Conservation (phyloP, 2,888 invertebrate genomes). For the Trachelus troglodyta region DNA sequence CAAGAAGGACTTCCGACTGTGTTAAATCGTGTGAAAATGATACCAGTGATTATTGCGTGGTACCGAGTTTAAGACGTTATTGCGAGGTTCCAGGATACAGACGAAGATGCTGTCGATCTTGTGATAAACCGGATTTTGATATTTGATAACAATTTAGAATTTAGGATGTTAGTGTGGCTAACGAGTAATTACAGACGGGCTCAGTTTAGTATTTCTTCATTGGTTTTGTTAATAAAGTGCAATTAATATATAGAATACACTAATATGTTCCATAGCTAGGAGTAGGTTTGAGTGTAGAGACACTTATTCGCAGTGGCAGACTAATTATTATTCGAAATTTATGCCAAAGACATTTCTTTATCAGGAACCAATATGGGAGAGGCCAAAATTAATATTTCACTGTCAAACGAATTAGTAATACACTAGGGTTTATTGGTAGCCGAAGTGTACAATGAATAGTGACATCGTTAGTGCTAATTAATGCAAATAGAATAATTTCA, state of each 20-base stretch:
- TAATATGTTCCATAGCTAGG: neutral
- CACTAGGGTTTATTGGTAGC: conserved; percentile 61
- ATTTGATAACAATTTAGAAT: neutral
- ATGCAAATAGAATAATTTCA: conserved; percentile 39
- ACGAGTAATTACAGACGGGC: neutral
- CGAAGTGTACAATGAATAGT: conserved; percentile 58
- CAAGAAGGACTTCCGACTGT: conserved; percentile 35
- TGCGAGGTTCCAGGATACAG: conserved; percentile 72
- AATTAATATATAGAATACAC: neutral
- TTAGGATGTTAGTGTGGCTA: neutral
- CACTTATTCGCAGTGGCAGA: too few species aligned
- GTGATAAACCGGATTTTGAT: conserved; percentile 11
- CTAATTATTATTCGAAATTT: neutral
- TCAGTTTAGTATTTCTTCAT: neutral
- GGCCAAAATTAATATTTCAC: neutral
- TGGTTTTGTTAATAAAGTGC: neutral
- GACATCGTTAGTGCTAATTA: conserved; percentile 56
- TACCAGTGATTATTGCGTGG: conserved; percentile 68
- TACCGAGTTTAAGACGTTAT: conserved; percentile 68
- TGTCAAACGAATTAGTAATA: conserved; percentile 35
- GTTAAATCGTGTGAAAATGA: conserved; percentile 55
- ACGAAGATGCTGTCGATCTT: conserved; percentile 69
- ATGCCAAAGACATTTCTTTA: neutral
- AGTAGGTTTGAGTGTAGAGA: neutral
- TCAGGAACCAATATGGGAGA: neutral